These are phyloP conservation scores for Monochamus saltuarius DNA, from an alignment of 1,140 invertebrate genomes.

Conservation along the genomic window DNA sequence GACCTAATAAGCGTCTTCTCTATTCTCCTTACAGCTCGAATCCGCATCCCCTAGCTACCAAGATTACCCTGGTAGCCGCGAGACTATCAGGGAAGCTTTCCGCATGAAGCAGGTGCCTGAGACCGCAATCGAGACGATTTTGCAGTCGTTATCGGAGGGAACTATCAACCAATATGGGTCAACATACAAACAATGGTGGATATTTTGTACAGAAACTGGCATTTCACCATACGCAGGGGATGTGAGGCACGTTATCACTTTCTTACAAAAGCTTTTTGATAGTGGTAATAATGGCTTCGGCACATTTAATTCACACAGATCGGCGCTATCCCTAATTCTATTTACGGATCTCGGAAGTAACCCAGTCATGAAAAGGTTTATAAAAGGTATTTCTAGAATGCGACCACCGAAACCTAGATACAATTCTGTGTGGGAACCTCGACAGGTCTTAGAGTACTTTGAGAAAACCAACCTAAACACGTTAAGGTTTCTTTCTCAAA, in stretches of 20 bases:
- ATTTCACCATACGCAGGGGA: too few relatives aligned
- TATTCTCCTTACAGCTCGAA: conserved; percentile 4
- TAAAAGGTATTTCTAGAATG: background rate
- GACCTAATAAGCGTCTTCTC: too few relatives aligned
- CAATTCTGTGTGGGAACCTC: background rate
- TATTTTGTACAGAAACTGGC: too few relatives aligned
- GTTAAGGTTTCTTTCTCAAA: background rate
- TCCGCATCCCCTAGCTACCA: too few relatives aligned
- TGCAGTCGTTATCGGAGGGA: background rate
- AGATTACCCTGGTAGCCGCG: conserved; percentile 5
- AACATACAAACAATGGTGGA: too few relatives aligned
- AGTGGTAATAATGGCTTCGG: too few relatives aligned
- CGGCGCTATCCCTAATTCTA: too few relatives aligned
- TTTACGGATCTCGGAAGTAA: too few relatives aligned
- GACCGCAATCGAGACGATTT: background rate
- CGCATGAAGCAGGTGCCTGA: background rate
- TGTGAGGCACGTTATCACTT: too few relatives aligned
- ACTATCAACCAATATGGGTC: background rate
- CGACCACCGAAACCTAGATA: background rate
- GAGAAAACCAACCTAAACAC: background rate
- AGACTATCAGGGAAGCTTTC: too few relatives aligned
- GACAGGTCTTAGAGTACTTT: background rate
- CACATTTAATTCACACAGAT: too few relatives aligned
- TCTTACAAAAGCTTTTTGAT: too few relatives aligned
- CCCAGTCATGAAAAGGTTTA: background rate